Evolutionary conservation across 2,888 invertebrate species (phyloP).

Genomic region (Bombyx huttoni): DNA sequence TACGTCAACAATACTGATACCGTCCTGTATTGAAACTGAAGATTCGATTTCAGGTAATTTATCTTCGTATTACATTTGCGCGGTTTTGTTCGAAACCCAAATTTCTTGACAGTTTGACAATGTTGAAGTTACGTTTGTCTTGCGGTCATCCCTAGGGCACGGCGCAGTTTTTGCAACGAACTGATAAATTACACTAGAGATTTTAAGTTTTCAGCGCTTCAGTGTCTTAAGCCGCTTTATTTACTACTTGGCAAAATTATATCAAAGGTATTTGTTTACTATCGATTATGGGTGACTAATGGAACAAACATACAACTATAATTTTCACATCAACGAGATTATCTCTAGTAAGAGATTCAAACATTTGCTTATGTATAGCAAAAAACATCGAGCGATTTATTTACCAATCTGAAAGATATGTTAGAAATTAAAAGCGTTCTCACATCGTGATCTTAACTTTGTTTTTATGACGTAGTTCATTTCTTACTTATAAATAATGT

Average conservation of each 20-base stretch:
- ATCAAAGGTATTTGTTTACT: no score
- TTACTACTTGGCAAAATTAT: no score
- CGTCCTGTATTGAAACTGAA: background rate
- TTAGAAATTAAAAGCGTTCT: background rate
- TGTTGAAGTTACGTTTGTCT: background rate
- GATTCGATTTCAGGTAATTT: background rate
- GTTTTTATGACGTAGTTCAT: slow-evolving; percentile 13
- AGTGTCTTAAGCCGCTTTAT: no score
- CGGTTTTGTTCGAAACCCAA: background rate
- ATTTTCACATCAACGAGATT: no score
- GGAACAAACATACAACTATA: no score
- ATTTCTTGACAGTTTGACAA: slow-evolving; percentile 1
- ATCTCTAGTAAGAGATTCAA: no score
- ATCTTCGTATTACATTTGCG: background rate
- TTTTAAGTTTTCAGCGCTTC: no score
- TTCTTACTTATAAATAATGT: slow-evolving; percentile 21
- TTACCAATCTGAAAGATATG: background rate
- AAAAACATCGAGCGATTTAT: no score
- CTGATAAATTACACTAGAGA: no score
- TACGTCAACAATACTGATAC: no score
- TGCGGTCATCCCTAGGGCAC: background rate
- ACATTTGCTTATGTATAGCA: no score
- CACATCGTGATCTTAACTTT: background rate
- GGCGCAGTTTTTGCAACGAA: background rate
- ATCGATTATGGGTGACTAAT: no score